Conservation (phyloP, 2,888 invertebrate species). For the Alcis repandata region DNA sequence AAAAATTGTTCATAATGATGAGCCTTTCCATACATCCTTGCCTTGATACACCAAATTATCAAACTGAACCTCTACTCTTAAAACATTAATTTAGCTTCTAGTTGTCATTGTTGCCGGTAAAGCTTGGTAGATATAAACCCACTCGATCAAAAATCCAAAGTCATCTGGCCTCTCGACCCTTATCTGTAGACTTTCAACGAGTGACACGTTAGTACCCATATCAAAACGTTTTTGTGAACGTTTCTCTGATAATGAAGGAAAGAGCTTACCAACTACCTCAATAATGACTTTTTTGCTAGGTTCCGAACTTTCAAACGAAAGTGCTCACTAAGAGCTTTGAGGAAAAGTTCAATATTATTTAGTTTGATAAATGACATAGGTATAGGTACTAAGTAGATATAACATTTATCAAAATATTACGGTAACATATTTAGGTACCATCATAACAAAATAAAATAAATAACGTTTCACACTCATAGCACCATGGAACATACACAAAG, state of each 20-base stretch:
- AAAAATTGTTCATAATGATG: too few relatives aligned
- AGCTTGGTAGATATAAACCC: constrained; percentile 12
- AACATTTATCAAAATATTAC: too few relatives aligned
- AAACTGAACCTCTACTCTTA: too few relatives aligned
- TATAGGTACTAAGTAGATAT: too few relatives aligned
- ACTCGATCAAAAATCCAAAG: constrained; percentile 37
- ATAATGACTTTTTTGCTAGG: constrained; percentile 40
- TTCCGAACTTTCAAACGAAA: constrained; percentile 1
- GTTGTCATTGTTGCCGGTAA: constrained; percentile 15
- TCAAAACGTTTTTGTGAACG: constrained; percentile 46
- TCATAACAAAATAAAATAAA: too few relatives aligned
- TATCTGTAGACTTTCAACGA: constrained; percentile 40
- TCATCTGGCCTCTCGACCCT: constrained; percentile 38
- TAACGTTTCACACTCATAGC: too few relatives aligned
- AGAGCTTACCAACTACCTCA: constrained; percentile 38
- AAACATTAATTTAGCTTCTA: not conserved
- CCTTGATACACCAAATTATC: too few relatives aligned
- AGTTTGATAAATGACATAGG: not conserved
- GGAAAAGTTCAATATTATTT: not conserved
- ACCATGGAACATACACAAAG: too few relatives aligned
- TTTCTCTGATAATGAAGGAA: constrained; percentile 40
- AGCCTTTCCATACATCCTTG: too few relatives aligned
- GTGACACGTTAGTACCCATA: constrained; percentile 41
- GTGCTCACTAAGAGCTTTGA: not conserved
- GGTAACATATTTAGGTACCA: too few relatives aligned